These are phyloP conservation scores for Mus pahari DNA, from an alignment of 2,113 vertebrate genomes.

Conservation along the genomic window DNA sequence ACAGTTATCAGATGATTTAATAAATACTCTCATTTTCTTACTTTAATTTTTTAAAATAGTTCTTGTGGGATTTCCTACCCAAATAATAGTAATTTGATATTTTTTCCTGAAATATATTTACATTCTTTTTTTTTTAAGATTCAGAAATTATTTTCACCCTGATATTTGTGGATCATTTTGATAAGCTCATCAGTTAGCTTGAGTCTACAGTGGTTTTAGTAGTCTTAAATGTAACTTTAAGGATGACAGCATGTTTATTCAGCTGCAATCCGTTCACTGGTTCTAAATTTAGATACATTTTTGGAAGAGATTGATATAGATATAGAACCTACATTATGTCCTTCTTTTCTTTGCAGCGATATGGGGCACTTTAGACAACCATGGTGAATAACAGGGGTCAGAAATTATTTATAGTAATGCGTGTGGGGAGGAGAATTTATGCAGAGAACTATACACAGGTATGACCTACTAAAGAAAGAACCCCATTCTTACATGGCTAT, in stretches of 20 bases:
- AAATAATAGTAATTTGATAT: neutral
- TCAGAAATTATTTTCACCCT: constrained; percentile 36
- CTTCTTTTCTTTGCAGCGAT: constrained; percentile 21
- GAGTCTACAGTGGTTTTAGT: neutral
- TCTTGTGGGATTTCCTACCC: neutral
- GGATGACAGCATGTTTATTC: neutral
- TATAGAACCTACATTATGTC: constrained; percentile 41
- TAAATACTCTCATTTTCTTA: neutral
- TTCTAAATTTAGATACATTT: constrained; percentile 32
- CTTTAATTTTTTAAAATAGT: neutral
- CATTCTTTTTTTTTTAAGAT: constrained; percentile 14
- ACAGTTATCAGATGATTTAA: neutral
- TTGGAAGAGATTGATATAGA: neutral
- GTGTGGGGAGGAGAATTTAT: neutral
- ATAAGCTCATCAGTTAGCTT: neutral
- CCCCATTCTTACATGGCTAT: neutral
- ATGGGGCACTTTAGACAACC: neutral
- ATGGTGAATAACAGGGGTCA: neutral
- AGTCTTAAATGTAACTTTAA: constrained; percentile 4
- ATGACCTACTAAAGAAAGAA: constrained; percentile 20
- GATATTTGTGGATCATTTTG: constrained; percentile 17
- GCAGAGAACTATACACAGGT: neutral
- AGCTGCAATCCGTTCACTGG: neutral
- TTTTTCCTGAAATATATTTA: constrained; percentile 57
- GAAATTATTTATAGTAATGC: constrained; percentile 19